Evolutionary conservation across 2,113 vertebrate genomes (phyloP).

Genomic region (Megaceryle torquata): DNA sequence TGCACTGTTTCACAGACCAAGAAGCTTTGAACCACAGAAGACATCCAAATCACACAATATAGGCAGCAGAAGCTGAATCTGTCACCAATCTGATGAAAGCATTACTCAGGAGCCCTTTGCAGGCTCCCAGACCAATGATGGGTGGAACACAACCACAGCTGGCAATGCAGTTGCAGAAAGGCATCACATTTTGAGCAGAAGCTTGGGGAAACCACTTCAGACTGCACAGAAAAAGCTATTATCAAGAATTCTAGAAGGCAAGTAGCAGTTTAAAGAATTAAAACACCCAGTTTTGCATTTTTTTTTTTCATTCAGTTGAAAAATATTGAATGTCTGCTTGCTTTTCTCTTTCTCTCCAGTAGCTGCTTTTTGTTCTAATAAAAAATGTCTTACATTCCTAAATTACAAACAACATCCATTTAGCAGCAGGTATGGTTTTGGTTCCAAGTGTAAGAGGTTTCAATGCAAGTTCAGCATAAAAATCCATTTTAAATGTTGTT

Average conservation of each 20-base stretch:
- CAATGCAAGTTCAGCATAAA: neutral
- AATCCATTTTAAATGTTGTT: neutral
- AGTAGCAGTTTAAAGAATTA: neutral
- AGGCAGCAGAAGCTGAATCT: neutral
- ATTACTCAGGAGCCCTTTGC: neutral
- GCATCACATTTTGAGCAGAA: neutral
- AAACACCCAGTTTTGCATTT: neutral
- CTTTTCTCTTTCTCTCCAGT: conserved; percentile 36
- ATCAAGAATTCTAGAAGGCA: neutral
- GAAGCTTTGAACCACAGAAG: neutral
- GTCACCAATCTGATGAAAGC: neutral
- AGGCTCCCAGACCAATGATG: neutral
- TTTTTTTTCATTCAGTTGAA: neutral
- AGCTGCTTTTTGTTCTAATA: neutral
- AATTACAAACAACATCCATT: conserved; percentile 40
- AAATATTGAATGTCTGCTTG: neutral
- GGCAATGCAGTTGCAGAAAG: neutral
- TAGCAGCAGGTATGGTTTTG: conserved; percentile 18
- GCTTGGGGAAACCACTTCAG: neutral
- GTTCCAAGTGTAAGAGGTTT: neutral
- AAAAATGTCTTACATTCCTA: conserved; percentile 9
- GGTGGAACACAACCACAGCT: neutral
- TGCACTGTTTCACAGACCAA: neutral
- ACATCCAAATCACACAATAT: neutral
- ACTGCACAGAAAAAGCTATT: neutral